phyloP scores from a whole-genome alignment of 2,113 vertebrate genomes.

The Siniperca chuatsi region DNA sequence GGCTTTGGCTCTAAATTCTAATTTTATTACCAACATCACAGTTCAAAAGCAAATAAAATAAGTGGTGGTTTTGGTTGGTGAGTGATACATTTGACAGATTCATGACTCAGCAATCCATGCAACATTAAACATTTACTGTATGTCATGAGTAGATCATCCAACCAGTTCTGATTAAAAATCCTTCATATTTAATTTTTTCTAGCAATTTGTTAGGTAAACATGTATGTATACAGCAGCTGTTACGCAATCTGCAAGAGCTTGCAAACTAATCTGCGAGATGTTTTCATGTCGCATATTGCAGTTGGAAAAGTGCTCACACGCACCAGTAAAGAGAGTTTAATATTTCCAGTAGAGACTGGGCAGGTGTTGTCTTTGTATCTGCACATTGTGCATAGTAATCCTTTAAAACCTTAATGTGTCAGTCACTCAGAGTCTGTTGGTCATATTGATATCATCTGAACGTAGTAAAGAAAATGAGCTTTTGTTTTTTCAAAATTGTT shows the following conservation, averaged over 20 bases:
- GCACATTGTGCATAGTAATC: neutral
- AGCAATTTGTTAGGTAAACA: neutral
- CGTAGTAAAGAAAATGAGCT: neutral
- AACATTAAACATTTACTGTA: constrained; percentile 9
- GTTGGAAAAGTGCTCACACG: neutral
- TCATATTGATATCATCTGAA: neutral
- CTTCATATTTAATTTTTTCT: neutral
- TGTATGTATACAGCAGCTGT: neutral
- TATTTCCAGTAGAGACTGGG: neutral
- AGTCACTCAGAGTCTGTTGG: neutral
- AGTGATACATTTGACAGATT: constrained; percentile 38
- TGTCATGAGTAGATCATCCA: constrained; percentile 8
- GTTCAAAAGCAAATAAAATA: constrained; percentile 39
- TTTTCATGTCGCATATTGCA: neutral
- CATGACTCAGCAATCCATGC: constrained; percentile 1
- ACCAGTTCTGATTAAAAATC: neutral
- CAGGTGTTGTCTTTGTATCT: neutral
- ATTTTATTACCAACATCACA: constrained; percentile 6
- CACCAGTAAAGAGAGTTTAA: neutral
- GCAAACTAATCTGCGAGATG: neutral
- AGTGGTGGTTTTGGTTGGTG: neutral
- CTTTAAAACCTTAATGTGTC: neutral
- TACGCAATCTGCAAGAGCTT: neutral
- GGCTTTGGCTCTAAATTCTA: constrained; percentile 11
- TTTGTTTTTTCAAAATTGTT: neutral